Conservation (phyloP, 2,888 invertebrate species). For the Lamproptera curius region DNA sequence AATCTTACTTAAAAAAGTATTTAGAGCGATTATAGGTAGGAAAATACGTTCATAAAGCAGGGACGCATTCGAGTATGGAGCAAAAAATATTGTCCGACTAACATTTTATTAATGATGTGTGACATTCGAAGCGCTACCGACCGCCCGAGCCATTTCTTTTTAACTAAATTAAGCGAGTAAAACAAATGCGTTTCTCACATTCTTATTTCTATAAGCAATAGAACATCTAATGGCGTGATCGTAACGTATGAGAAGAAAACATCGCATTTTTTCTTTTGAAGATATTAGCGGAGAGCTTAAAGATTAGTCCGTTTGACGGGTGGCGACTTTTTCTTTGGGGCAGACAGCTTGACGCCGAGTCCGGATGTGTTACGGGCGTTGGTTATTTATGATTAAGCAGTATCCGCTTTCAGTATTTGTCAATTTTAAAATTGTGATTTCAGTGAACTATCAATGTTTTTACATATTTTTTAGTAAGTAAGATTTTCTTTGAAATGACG, state of each 20-base stretch:
- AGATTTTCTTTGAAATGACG: too few relatives aligned
- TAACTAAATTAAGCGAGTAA: conserved; percentile 46
- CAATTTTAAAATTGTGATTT: too few relatives aligned
- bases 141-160: conserved; percentile 41
- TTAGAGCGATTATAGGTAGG: too few relatives aligned
- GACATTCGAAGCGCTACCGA: conserved; percentile 57
- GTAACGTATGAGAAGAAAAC: background rate
- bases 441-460: too few relatives aligned
- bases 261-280: conserved; percentile 26
- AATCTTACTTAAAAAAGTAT: too few relatives aligned
- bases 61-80: background rate
- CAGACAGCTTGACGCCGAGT: conserved; percentile 59
- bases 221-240: conserved; percentile 8
- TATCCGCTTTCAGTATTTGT: too few relatives aligned
- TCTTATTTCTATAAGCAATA: conserved; percentile 16
- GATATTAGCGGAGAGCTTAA: conserved; percentile 35
- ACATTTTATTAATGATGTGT: conserved; percentile 53
- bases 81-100: conserved; percentile 28
- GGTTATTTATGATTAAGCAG: background rate
- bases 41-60: conserved; percentile 15
- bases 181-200: background rate
- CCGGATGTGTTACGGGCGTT: conserved; percentile 41
- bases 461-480: too few relatives aligned
- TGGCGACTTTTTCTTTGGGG: conserved; percentile 31
- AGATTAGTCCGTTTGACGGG: conserved; percentile 13